Conservation (phyloP, 2,113 vertebrate species). For the Notothenia rossii region DNA sequence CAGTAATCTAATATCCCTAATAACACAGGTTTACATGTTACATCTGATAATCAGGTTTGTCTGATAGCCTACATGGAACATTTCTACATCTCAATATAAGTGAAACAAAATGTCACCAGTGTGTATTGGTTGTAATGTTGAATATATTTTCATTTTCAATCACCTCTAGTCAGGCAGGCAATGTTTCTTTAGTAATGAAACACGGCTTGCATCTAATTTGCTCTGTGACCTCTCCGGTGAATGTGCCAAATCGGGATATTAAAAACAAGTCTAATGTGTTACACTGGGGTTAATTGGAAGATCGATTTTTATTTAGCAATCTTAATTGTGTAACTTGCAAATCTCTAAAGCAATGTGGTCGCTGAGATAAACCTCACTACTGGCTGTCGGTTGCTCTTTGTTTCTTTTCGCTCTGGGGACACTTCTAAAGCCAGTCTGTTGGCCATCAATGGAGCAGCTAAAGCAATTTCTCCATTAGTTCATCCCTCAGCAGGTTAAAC, state of each 20-base stretch:
- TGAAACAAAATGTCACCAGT: conserved; percentile 1
- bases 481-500: conserved; percentile 25
- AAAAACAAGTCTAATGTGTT: neutral
- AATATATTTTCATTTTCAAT: conserved; percentile 30
- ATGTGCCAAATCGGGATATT: conserved; percentile 17
- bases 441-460: conserved; percentile 15
- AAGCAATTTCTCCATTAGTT: conserved; percentile 11
- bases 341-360: neutral
- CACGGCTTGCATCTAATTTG: conserved; percentile 3
- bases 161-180: neutral
- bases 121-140: conserved; percentile 41
- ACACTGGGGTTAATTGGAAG: neutral
- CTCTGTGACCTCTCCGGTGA: neutral
- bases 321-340: neutral
- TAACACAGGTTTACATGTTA: conserved; percentile 23
- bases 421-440: neutral
- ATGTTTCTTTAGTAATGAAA: neutral
- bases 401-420: conserved; percentile 18
- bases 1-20: conserved; percentile 27
- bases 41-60: conserved; percentile 40
- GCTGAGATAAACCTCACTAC: neutral
- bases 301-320: neutral
- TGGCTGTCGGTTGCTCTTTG: neutral
- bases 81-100: conserved; percentile 20
- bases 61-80: conserved; percentile 16